Conservation (phyloP, 2,113 vertebrate species). For the Hylia prasina region DNA sequence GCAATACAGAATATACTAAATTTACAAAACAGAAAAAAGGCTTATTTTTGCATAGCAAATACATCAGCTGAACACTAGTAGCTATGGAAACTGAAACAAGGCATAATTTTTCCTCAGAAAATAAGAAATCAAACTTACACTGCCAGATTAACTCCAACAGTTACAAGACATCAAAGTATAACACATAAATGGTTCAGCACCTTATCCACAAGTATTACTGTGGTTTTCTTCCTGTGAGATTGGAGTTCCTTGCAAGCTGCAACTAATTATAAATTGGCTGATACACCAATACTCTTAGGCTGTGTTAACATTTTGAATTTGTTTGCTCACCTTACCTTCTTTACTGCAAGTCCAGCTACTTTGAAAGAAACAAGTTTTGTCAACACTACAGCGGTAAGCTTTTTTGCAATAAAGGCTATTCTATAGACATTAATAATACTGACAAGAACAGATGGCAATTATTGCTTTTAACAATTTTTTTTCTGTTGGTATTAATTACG, state of each 20-base stretch:
- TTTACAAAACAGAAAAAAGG: not conserved
- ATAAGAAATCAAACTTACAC: not conserved
- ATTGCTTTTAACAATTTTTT: slow-evolving; percentile 39
- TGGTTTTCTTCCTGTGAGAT: not conserved
- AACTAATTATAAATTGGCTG: slow-evolving; percentile 29
- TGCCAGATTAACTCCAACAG: not conserved
- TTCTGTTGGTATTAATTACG: slow-evolving; percentile 60
- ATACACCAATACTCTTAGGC: not conserved
- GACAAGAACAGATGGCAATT: slow-evolving; percentile 69
- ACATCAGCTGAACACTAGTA: not conserved
- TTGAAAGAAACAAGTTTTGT: slow-evolving; percentile 21
- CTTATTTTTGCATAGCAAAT: not conserved
- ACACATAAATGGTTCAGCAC: not conserved
- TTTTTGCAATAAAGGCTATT: slow-evolving; percentile 35
- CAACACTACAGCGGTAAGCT: slow-evolving; percentile 27
- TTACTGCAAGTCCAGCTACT: slow-evolving; percentile 37
- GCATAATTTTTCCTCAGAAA: not conserved
- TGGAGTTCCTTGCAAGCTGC: not conserved
- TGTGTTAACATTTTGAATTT: slow-evolving; percentile 38
- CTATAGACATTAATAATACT: slow-evolving; percentile 44
- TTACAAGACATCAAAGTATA: not conserved
- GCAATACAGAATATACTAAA: not conserved
- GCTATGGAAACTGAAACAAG: not conserved
- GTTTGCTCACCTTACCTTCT: not conserved
- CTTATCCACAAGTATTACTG: not conserved